phyloP scores from a whole-genome alignment of 2,113 vertebrate species.

The Megaceryle torquata region DNA sequence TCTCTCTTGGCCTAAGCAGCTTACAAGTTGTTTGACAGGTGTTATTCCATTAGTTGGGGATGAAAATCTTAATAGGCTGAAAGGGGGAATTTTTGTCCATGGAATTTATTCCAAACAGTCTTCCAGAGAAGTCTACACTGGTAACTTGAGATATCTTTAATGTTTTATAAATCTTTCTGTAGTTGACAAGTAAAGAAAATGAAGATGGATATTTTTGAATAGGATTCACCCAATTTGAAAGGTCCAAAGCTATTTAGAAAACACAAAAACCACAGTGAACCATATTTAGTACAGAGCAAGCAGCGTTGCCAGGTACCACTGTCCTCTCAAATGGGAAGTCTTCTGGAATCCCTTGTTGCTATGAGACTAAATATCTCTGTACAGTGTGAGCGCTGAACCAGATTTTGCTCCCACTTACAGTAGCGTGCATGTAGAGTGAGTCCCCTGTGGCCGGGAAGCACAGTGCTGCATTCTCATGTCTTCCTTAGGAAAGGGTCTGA shows the following conservation, averaged over 20 bases:
- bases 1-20: background rate
- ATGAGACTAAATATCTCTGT: slow-evolving; percentile 49
- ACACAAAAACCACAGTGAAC: background rate
- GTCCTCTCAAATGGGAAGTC: slow-evolving; percentile 52
- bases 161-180: background rate
- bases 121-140: background rate
- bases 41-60: background rate
- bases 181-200: background rate
- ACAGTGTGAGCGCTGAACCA: background rate
- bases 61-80: background rate
- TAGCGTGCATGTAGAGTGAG: background rate
- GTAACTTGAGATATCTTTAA: background rate
- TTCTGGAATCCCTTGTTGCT: slow-evolving; percentile 66
- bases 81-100: background rate
- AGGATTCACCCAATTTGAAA: background rate
- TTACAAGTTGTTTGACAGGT: background rate
- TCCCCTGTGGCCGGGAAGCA: background rate
- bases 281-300: slow-evolving; percentile 4
- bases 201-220: background rate
- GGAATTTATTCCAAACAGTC: background rate
- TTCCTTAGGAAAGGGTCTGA: background rate
- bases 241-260: slow-evolving; percentile 1
- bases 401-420: slow-evolving; percentile 33
- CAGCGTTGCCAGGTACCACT: slow-evolving; percentile 33
- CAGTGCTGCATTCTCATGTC: background rate